Percentiles rank a stretch among this genome's conserved stretches.
Evolutionary conservation across 2,113 vertebrate species (phyloP).

Genomic region (Hippocampus zosterae): DNA sequence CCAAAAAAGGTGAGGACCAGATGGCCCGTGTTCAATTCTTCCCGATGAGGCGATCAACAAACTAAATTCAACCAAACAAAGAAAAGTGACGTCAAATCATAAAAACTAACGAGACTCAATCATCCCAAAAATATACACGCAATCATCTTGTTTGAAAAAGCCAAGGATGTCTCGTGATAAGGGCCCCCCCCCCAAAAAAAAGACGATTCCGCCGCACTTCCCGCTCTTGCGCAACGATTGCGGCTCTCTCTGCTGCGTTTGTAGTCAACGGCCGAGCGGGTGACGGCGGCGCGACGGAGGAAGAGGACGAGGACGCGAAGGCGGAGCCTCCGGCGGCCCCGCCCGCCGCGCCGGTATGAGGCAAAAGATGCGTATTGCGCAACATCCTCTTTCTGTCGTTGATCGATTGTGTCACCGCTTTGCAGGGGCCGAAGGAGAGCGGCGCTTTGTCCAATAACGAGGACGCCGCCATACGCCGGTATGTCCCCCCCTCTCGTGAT

Average conservation of each 20-base stretch:
- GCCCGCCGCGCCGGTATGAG: conserved; percentile 50
- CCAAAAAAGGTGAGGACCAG: conserved; percentile 52
- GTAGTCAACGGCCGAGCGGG: conserved; percentile 73
- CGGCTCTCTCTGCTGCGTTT: background rate
- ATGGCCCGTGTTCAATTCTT: background rate
- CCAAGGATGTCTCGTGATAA: no score
- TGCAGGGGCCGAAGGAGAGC: conserved; percentile 55
- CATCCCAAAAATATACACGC: no score
- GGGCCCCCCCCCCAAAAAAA: no score
- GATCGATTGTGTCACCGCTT: conserved; percentile 19
- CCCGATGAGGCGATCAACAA: background rate
- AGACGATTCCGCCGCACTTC: no score
- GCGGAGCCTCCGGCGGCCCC: conserved; percentile 16
- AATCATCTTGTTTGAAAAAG: no score
- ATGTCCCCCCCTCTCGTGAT: background rate
- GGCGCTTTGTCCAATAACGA: conserved; percentile 36
- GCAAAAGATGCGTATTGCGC: background rate
- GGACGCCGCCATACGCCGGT: conserved; percentile 56
- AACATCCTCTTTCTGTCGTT: background rate
- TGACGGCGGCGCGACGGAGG: conserved; percentile 71
- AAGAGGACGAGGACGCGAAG: conserved; percentile 70
- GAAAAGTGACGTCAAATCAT: no score
- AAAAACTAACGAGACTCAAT: no score
- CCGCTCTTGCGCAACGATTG: no score
- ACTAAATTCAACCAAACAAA: no score